These are phyloP conservation scores for Notiomystis cincta DNA, from an alignment of 2,113 vertebrate species.

Conservation along the genomic window DNA sequence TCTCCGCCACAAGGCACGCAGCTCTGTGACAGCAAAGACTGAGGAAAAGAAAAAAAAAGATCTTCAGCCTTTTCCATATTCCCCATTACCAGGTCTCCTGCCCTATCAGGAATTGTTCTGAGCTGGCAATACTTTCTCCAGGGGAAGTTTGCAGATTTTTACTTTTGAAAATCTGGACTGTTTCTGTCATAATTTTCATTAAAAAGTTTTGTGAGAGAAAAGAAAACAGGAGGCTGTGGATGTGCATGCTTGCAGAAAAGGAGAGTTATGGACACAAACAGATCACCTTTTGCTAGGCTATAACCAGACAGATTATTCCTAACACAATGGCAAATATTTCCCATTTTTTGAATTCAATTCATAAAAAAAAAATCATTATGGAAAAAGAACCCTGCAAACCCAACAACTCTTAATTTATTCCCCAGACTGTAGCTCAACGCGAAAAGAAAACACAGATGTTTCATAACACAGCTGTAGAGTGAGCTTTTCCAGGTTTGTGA, in stretches of 20 bases:
- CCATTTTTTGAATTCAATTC: background rate
- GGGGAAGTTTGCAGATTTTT: background rate
- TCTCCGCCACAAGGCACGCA: background rate
- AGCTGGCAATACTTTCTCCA: background rate
- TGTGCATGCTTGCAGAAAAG: background rate
- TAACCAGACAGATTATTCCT: background rate
- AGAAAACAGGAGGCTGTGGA: background rate
- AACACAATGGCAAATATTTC: background rate
- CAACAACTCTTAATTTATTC: background rate
- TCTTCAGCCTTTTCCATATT: background rate
- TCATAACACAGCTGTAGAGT: constrained; percentile 24
- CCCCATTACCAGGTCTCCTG: background rate
- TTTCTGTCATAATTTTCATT: background rate
- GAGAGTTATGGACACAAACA: background rate
- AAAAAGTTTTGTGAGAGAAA: background rate
- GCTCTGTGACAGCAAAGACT: background rate
- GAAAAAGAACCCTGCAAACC: background rate
- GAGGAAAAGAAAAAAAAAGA: background rate
- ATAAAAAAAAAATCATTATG: background rate
- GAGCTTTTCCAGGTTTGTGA: constrained; percentile 32
- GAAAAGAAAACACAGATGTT: constrained; percentile 41
- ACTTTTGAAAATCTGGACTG: background rate
- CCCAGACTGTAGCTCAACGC: background rate
- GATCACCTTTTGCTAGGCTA: background rate
- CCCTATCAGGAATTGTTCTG: background rate